Base-by-base conservation (phyloP, 1,140 invertebrate genomes). In the Pygmarrhopalites habei region DNA sequence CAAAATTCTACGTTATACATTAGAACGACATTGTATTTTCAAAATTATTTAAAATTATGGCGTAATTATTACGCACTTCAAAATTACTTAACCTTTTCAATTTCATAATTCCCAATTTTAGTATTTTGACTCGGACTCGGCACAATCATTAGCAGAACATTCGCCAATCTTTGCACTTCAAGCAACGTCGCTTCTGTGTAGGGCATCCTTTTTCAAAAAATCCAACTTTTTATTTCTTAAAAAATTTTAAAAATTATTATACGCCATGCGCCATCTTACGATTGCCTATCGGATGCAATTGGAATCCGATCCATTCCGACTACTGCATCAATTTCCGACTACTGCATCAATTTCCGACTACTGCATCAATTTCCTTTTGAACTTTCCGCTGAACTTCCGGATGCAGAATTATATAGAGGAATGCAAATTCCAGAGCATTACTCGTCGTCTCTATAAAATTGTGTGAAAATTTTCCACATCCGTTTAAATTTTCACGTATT, bases 151-250 rank as follows among this genome's bases (percentile, higher is more conserved):
- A 86, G 86, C 68, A 86, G 78, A 2, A 86, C 85, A 80, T 86
- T 85, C 67, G 89, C 89, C 76, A 89, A 83, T 43, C 89, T 78
- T 1, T 90, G 73, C 0, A 85, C 82, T 76, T 92, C 89, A 69
- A 88, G 74, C 0, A 88, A 82, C 26, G 89, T 79, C 0, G 87
- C 87, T 75, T 88, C 87, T 49, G 85, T 81, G 72, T 90, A 92
- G 1, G 87, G 86, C 82, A 91, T 83, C 43, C 86, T 88, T n/a
- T n/a, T n/a, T n/a, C n/a, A n/a, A n/a, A n/a, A n/a, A n/a, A n/a
- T n/a, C 2, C 15, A 21, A 47, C n/a, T n/a, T n/a, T n/a, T n/a
- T n/a, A n/a, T n/a, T n/a, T n/a, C n/a, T n/a, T n/a, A n/a, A n/a
- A n/a, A n/a, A n/a, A n/a, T n/a, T n/a, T n/a, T n/a, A n/a, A n/a